Evolutionary conservation across 1,140 invertebrate genomes (phyloP).

Genomic region (Contarinia nasturtii): DNA sequence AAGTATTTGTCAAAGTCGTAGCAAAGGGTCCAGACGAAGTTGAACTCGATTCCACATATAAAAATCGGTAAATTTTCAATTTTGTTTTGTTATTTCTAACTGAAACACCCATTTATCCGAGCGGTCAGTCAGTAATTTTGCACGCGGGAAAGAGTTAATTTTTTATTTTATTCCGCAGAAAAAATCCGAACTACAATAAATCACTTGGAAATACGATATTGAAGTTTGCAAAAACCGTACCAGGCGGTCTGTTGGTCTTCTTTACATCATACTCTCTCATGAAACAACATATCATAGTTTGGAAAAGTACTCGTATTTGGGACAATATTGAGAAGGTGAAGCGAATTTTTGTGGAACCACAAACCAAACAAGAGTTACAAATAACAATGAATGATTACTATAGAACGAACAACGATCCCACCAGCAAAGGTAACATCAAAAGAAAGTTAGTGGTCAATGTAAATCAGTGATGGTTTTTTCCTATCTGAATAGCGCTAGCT

Average conservation of each 20-base stretch:
- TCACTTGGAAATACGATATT: constrained; percentile 19
- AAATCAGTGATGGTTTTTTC: no score
- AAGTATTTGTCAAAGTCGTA: not conserved
- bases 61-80: not conserved
- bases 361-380: not conserved
- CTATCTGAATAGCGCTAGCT: no score
- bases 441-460: no score
- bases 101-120: no score
- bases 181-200: no score
- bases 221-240: constrained; percentile 65
- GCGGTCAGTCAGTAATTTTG: no score
- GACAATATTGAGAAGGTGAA: not conserved
- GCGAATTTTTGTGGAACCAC: not conserved
- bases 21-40: not conserved
- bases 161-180: no score
- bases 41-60: not conserved
- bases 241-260: constrained; percentile 68
- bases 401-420: constrained; percentile 28
- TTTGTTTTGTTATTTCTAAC: no score
- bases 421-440: no score
- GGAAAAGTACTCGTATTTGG: not conserved
- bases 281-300: not conserved
- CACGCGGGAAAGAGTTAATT: no score
- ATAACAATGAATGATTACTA: constrained; percentile 6
- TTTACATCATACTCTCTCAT: constrained; percentile 27